phyloP scores from a whole-genome alignment of 2,797 vertebrate genomes.

The Brachyalestes nurse region DNA sequence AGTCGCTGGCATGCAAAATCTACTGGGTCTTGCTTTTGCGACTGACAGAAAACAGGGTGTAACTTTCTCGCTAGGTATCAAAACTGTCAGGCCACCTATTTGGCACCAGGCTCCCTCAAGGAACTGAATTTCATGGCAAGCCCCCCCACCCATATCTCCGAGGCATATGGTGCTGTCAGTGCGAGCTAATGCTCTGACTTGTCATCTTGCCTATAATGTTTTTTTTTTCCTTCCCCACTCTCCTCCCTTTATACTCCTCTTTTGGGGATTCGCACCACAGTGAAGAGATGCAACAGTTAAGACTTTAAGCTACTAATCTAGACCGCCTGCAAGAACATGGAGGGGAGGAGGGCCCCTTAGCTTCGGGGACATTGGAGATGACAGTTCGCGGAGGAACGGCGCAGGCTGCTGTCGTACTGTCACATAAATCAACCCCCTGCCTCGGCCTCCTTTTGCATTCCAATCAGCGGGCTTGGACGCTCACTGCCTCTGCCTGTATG shows the following conservation, averaged over 20 bases:
- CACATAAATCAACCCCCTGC: conserved; percentile 56
- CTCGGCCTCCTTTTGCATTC: conserved; percentile 49
- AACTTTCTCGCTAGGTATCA: conserved; percentile 46
- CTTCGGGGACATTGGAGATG: conserved; percentile 43
- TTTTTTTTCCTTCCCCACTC: conserved; percentile 3
- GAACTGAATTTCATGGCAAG: conserved; percentile 37
- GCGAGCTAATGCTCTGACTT: conserved; percentile 49
- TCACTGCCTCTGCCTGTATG: conserved; percentile 48
- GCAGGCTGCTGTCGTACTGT: conserved; percentile 39
- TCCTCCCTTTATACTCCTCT: conserved; percentile 9
- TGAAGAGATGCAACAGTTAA: conserved; percentile 27
- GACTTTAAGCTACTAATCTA: conserved; percentile 39
- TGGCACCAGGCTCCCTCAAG: conserved; percentile 46
- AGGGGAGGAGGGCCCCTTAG: conserved; percentile 17
- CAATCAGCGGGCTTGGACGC: conserved; percentile 35
- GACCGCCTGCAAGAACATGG: conserved; percentile 1
- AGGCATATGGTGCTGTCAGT: conserved; percentile 61
- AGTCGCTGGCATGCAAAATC: conserved; percentile 32
- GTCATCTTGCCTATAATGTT: conserved; percentile 43
- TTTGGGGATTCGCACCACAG: conserved; percentile 25
- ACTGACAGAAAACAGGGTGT: conserved; percentile 45
- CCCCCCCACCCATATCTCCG: conserved; percentile 18
- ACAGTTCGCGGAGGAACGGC: conserved; percentile 36
- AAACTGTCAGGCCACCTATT: conserved; percentile 53
- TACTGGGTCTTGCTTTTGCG: not conserved